These are phyloP conservation scores for Mamestra configurata DNA, from an alignment of 1,140 invertebrate genomes.

Conservation along the genomic window DNA sequence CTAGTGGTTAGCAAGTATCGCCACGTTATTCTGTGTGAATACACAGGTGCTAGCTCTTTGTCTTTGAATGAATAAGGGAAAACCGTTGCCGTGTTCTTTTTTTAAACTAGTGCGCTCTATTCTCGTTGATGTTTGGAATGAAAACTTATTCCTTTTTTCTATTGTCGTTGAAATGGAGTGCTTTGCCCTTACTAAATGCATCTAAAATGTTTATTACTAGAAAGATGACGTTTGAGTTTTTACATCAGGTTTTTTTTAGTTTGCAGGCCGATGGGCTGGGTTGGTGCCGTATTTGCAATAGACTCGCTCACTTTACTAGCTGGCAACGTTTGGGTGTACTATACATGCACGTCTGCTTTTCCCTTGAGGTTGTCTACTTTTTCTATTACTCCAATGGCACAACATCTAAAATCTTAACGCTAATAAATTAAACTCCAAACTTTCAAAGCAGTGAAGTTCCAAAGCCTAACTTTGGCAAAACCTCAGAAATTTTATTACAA, in stretches of 20 bases:
- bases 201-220: too few relatives aligned
- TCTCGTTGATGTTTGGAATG: background rate
- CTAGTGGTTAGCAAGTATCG: slow-evolving; percentile 1
- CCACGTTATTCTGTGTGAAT: background rate
- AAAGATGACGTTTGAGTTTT: too few relatives aligned
- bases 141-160: background rate
- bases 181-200: too few relatives aligned
- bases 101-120: background rate
- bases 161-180: background rate
- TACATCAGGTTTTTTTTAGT: too few relatives aligned
- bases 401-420: background rate
- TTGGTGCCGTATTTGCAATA: too few relatives aligned
- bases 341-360: too few relatives aligned
- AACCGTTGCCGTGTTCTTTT: slow-evolving; percentile 1
- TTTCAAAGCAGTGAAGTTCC: background rate
- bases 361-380: too few relatives aligned
- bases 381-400: too few relatives aligned
- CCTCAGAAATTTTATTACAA: slow-evolving; percentile 3
- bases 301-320: too few relatives aligned
- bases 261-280: too few relatives aligned
- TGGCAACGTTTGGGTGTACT: too few relatives aligned
- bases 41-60: slow-evolving; percentile 28
- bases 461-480: slow-evolving; percentile 1
- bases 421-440: too few relatives aligned
- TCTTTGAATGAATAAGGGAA: slow-evolving; percentile 26